Evolutionary conservation across 2,888 invertebrate species (phyloP), one percentile per base, ranked within the genome.

Genomic region (Andrena haemorrhoa): DNA sequence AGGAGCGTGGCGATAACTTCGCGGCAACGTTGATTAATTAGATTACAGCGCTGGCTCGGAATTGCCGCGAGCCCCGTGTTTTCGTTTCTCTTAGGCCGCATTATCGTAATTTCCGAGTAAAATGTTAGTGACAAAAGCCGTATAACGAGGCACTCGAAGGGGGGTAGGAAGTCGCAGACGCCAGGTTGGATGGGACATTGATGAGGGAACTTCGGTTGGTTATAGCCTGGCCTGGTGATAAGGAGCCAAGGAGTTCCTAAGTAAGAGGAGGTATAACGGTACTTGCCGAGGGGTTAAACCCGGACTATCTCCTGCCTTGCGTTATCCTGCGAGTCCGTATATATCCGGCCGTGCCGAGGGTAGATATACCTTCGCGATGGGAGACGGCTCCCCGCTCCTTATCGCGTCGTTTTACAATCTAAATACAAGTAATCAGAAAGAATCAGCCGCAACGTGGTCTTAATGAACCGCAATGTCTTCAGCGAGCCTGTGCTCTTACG

Each of bases 131-230:
- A 90, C 88, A 90, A 90, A 91, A 89, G 90, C 89, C 82, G 83
- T 83, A 84, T 87, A 90, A 89, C 89, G 88, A 89, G 90, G 84
- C 84, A 82, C 84, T 85, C 75, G 83, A 85, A 84, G 80, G 84
- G 79, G 75, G 82, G 84, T 83, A 89, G 89, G 90, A 91, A 88
- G 89, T 86, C 88, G 87, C 79, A 87, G 88, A 88, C 85, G 88
- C 84, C 85, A 85, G 86, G 86, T 88, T 86, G 89, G 90, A 91
- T 92, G 90, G 90, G 89, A 92, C 92, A 91, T 92, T 92, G 92
- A 92, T 92, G 92, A 92, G 92, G 89, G 91, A 92, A 92, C 89
- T 92, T 92, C 82, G 92, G 90, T 89, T 90, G 89, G 89, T 90
- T 91, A 91, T 89, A 88, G 89, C 88, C 86, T 80, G 69, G 85